These are phyloP conservation scores for Tragulus kanchil DNA, from an alignment of 2,113 vertebrate species.

Conservation along the genomic window DNA sequence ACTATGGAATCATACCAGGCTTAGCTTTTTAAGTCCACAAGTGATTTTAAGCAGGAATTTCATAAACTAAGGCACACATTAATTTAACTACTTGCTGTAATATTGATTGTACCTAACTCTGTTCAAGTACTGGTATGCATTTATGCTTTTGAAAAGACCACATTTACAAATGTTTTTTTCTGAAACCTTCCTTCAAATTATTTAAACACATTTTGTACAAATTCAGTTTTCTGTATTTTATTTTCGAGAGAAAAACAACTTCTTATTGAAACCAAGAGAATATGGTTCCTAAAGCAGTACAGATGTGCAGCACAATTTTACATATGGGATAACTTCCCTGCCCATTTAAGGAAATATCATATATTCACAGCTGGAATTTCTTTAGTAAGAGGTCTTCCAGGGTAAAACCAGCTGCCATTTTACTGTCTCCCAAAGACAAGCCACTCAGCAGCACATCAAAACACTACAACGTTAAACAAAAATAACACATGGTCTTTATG, in stretches of 20 bases:
- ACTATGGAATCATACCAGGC: neutral
- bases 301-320: slow-evolving; percentile 42
- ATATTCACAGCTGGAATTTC: slow-evolving; percentile 63
- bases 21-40: neutral
- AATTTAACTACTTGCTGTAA: neutral
- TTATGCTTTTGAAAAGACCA: neutral
- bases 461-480: slow-evolving; percentile 50
- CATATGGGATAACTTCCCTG: slow-evolving; percentile 40
- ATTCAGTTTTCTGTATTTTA: neutral
- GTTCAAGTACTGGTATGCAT: neutral
- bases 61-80: neutral
- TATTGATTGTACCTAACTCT: neutral
- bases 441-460: slow-evolving; percentile 25
- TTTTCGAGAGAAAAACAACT: slow-evolving; percentile 33
- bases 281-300: slow-evolving; percentile 48
- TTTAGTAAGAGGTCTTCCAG: slow-evolving; percentile 41
- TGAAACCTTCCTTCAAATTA: neutral
- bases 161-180: neutral
- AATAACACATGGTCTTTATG: slow-evolving; percentile 56
- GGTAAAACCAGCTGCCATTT: slow-evolving; percentile 61
- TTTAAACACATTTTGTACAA: neutral
- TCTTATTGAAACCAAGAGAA: slow-evolving; percentile 42
- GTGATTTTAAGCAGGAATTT: neutral
- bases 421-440: slow-evolving; percentile 37
- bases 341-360: slow-evolving; percentile 9